A percentile compares a stretch with the other conserved stretches of the same genome.
Evolutionary conservation across 92 coral and sea anemone species (phyloP).

Genomic region (Phenganax marumi): DNA sequence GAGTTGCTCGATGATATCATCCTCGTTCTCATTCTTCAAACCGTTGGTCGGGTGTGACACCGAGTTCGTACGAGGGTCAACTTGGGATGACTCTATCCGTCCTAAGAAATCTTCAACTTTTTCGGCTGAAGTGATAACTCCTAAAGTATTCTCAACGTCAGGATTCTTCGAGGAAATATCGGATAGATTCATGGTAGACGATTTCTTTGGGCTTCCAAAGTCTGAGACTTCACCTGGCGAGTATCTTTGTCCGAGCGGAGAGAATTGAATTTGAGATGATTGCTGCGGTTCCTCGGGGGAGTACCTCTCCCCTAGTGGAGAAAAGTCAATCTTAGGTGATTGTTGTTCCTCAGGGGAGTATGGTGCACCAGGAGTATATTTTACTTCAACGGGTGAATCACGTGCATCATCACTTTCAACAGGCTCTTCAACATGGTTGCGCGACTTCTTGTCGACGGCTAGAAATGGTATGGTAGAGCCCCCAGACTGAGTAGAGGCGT

Average conservation of each 20-base stretch:
- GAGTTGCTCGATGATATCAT: slow-evolving; percentile 82
- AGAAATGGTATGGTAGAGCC: slow-evolving; percentile 1
- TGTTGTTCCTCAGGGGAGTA: not conserved
- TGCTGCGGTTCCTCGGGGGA: slow-evolving; percentile 1
- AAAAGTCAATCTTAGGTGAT: too few species aligned
- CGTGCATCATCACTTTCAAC: not conserved
- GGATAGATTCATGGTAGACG: slow-evolving; percentile 24
- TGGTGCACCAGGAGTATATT: not conserved
- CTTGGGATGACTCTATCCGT: not conserved
- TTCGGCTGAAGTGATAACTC: slow-evolving; percentile 25
- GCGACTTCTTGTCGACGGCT: not conserved
- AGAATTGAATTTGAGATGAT: not conserved
- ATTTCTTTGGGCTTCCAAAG: slow-evolving; percentile 13
- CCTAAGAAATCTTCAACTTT: slow-evolving; percentile 35
- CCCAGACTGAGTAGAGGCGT: not conserved
- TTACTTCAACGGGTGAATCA: not conserved
- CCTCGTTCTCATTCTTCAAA: slow-evolving; percentile 45
- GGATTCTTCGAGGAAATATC: slow-evolving; percentile 25
- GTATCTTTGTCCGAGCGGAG: not conserved
- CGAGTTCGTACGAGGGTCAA: slow-evolving; percentile 68
- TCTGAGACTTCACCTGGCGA: slow-evolving; percentile 26
- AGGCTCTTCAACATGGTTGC: not conserved
- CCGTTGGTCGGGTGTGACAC: slow-evolving; percentile 72
- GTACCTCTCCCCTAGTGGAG: too few species aligned
- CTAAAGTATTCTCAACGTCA: slow-evolving; percentile 22